Evolutionary conservation across 2,797 vertebrate genomes (phyloP), one percentile per base, ranked within the genome.

Genomic region (Peromyscus aztecus): DNA sequence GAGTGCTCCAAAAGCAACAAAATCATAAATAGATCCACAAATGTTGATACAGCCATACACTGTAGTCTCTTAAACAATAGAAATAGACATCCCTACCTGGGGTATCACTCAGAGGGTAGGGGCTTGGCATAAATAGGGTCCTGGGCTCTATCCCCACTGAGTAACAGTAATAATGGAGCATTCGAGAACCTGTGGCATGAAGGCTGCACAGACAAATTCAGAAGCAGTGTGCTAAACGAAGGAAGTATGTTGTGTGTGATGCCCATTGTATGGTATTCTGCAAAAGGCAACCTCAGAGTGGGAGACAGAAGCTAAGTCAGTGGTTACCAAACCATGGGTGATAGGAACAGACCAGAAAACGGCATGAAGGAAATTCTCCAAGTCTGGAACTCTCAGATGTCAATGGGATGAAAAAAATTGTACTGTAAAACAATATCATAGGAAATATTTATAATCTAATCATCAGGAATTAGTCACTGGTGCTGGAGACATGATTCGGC

Each of bases 151-250:
- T 29, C 27, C 24, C 24, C 4, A 24, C 37, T 11, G 27, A 75
- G 69, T 57, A 73, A 57, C n/a, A 73, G 23, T 73, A 57, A 73
- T 12, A 57, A 78, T 8, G 24, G 61, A 46, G 3, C 11, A 14
- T 14, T 4, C 0, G 1, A 14, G 83, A 81, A 34, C 27, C 46
- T 94, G 10, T 92, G 67, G 78, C n/a, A 29, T 37, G 37, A 0
- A 63, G 75, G 23, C 2, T 11, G 37, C 40, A 89, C 49, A 52
- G 16, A 37, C 16, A 55, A 94, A 23, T 23, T 55, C 29, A 61
- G 80, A 93, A 92, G 40, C 31, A 89, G 37, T 43, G 29, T 46
- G 61, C 13, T 73, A 71, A 96, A n/a, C 43, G 13, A 94, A 94
- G 57, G 77, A 12, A 90, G 27, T 10, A 4, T 37, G 31, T 9